Conservation (phyloP, 2,797 vertebrate species). For the Thripadectes ignobilis region DNA sequence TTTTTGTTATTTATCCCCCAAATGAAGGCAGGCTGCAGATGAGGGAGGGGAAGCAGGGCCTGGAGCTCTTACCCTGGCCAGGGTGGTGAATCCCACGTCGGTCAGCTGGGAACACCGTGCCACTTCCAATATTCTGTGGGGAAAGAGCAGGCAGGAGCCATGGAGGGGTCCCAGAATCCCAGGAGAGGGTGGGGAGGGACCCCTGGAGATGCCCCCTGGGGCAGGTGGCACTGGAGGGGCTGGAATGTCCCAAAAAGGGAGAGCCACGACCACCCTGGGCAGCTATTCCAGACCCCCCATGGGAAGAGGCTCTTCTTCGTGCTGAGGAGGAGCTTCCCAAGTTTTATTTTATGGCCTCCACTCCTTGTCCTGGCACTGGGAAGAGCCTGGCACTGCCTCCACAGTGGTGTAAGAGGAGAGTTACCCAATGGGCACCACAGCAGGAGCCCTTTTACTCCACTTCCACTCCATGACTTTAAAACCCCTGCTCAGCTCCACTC, state of each 20-base stretch:
- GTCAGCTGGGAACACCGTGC: constrained; percentile 96
- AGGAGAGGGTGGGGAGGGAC: background rate
- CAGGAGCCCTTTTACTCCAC: background rate
- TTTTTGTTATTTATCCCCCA: background rate
- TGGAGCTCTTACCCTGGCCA: constrained; percentile 88
- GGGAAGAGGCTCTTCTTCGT: background rate
- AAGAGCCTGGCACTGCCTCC: background rate
- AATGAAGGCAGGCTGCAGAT: too few relatives aligned
- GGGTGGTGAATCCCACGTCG: constrained; percentile 94
- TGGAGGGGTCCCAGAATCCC: background rate
- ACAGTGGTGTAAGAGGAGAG: background rate
- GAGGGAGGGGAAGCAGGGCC: background rate
- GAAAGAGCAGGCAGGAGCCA: background rate
- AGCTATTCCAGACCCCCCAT: background rate
- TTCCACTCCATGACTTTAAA: background rate
- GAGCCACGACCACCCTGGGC: background rate
- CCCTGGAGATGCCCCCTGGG: background rate
- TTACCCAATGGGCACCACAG: background rate
- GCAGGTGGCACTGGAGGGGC: background rate
- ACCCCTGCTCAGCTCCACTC: too few relatives aligned
- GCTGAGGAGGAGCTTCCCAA: background rate
- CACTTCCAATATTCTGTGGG: constrained; percentile 93
- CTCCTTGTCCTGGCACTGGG: background rate
- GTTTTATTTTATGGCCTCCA: too few relatives aligned
- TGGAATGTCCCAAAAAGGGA: too few relatives aligned